phyloP scores from a whole-genome alignment of 2,113 vertebrate genomes.

The Calidris pygmaea region DNA sequence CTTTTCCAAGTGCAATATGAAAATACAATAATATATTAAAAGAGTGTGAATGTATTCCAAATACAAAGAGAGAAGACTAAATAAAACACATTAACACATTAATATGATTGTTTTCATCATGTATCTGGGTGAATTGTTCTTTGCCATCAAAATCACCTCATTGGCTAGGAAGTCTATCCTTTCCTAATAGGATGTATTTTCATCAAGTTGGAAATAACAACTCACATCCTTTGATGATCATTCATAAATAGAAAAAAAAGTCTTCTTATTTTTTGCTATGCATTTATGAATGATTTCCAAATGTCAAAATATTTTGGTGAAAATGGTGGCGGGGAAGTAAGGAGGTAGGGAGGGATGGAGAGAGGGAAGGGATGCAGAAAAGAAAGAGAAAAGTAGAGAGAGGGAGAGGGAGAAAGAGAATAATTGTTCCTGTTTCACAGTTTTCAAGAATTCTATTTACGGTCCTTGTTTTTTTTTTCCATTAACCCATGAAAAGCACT shows the following conservation, averaged over 20 bases:
- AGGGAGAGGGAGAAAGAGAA: background rate
- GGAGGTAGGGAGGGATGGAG: fast-evolving
- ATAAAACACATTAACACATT: background rate
- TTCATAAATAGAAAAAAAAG: background rate
- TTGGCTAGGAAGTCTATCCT: background rate
- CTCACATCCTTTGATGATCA: background rate
- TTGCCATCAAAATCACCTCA: background rate
- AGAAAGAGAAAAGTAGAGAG: no score
- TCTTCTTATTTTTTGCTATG: background rate
- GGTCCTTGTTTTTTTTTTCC: no score
- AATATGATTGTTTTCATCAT: background rate
- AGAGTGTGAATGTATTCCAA: background rate
- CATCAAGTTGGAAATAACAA: background rate
- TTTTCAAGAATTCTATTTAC: background rate
- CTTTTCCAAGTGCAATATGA: background rate
- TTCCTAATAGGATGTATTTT: background rate
- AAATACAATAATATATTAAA: background rate
- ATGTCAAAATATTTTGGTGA: background rate
- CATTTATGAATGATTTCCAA: background rate
- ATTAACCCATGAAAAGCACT: background rate
- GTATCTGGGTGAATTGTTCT: background rate
- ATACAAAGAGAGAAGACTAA: background rate
- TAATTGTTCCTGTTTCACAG: background rate
- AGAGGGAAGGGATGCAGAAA: background rate
- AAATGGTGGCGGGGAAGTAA: fast-evolving